Percentiles rank a stretch among this genome's conserved stretches.
These are phyloP conservation scores for Neolamprologus variostigma DNA, from an alignment of 2,113 vertebrate genomes.

Conservation along the genomic window DNA sequence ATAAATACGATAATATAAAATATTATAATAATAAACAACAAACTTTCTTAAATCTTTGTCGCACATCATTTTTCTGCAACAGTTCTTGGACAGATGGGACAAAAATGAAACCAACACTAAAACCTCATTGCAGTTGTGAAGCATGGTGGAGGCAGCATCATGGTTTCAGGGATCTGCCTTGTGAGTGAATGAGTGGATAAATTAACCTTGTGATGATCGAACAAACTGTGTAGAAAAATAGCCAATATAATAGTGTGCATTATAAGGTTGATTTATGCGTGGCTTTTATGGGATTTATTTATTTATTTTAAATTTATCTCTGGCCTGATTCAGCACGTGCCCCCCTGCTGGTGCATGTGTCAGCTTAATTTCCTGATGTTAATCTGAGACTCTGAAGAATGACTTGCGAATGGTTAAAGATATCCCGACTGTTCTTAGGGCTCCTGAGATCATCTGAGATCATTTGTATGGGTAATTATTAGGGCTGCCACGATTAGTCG, in stretches of 20 bases:
- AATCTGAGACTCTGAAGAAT: background rate
- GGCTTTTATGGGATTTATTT: background rate
- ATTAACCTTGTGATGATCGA: accelerated
- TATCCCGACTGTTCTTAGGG: background rate
- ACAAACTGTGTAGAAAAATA: background rate
- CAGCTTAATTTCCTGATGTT: background rate
- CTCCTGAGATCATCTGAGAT: background rate
- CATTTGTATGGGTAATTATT: background rate
- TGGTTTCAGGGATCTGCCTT: background rate
- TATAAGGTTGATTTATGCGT: background rate
- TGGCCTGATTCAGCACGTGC: background rate
- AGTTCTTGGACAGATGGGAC: accelerated
- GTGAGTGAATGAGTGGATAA: background rate
- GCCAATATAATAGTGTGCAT: background rate
- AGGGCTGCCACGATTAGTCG: no score
- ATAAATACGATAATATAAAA: background rate
- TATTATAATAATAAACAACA: background rate
- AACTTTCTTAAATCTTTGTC: background rate
- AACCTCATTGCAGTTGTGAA: background rate
- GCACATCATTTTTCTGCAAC: background rate
- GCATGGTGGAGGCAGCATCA: background rate
- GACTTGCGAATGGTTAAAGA: background rate
- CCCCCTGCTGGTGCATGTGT: background rate
- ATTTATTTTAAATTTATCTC: background rate
- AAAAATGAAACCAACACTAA: background rate